Conservation (phyloP, 1,140 invertebrate species). For the Microplitis mediator region DNA sequence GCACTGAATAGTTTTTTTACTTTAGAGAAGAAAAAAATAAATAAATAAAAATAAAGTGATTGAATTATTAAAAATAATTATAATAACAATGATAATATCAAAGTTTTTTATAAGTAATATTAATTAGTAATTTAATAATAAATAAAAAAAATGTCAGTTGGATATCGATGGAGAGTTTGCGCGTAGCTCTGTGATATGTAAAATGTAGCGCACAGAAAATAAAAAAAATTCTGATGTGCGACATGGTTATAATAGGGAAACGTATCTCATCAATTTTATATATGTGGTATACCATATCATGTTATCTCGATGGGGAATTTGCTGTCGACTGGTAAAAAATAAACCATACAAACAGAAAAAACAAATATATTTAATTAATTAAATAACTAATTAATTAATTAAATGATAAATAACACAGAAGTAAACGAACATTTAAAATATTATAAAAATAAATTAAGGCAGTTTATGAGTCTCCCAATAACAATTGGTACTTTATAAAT, state of each 20-base stretch:
- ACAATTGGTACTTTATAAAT: conserved; percentile 15
- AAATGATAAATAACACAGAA: conserved; percentile 2
- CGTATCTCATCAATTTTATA: conserved; percentile 56
- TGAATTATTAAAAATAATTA: not conserved
- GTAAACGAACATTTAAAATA: not conserved
- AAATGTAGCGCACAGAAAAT: conserved; percentile 58
- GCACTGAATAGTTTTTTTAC: not conserved
- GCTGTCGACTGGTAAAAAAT: conserved; percentile 32
- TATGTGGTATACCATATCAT: conserved; percentile 52
- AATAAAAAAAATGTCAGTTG: conserved; percentile 2
- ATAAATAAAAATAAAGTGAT: not conserved
- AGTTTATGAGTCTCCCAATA: not conserved
- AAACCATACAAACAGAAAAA: no score
- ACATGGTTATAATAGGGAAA: conserved; percentile 47
- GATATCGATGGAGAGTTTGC: conserved; percentile 51
- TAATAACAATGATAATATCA: conserved; percentile 1
- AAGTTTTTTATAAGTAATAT: no score
- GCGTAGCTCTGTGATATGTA: conserved; percentile 65
- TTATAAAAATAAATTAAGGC: conserved; percentile 7
- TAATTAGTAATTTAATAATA: not conserved
- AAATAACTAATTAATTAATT: not conserved
- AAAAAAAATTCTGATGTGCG: conserved; percentile 47
- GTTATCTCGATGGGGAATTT: conserved; percentile 42
- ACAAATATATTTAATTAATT: no score
- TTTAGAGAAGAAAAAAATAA: not conserved